Conservation (phyloP, 2,113 vertebrate species). For the Actenoides hombroni region DNA sequence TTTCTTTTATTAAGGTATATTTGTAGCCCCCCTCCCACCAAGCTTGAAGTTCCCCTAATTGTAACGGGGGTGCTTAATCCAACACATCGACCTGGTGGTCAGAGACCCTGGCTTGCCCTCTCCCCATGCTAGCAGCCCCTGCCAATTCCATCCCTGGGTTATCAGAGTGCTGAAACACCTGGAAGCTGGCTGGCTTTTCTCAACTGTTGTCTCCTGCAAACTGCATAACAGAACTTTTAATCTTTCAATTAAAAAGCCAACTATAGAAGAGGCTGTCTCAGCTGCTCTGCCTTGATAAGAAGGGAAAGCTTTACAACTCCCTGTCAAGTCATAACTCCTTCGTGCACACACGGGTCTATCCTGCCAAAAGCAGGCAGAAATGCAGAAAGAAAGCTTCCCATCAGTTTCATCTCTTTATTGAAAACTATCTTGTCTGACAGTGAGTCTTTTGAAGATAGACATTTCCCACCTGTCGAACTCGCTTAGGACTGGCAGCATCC, state of each 20-base stretch:
- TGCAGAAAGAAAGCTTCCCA: conserved; percentile 20
- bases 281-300: conserved; percentile 70
- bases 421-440: conserved; percentile 61
- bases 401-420: conserved; percentile 59
- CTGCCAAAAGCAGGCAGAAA: conserved; percentile 48
- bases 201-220: background rate
- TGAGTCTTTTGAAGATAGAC: conserved; percentile 46
- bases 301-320: conserved; percentile 40
- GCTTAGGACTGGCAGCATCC: conserved; percentile 28
- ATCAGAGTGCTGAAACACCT: background rate
- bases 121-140: background rate
- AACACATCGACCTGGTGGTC: background rate
- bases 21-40: fast-evolving
- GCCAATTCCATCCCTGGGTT: background rate
- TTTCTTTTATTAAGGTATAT: background rate
- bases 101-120: background rate
- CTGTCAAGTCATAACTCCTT: conserved; percentile 53
- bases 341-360: background rate
- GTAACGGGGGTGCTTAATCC: background rate
- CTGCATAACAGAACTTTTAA: conserved; percentile 26
- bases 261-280: conserved; percentile 45
- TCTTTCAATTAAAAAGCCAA: conserved; percentile 64
- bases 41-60: background rate
- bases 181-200: background rate
- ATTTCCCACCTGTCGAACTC: conserved; percentile 48